A percentile compares a stretch with the other conserved stretches of the same genome.
These are phyloP conservation scores for Helogale parvula DNA, from an alignment of 2,113 vertebrate genomes.

Conservation along the genomic window DNA sequence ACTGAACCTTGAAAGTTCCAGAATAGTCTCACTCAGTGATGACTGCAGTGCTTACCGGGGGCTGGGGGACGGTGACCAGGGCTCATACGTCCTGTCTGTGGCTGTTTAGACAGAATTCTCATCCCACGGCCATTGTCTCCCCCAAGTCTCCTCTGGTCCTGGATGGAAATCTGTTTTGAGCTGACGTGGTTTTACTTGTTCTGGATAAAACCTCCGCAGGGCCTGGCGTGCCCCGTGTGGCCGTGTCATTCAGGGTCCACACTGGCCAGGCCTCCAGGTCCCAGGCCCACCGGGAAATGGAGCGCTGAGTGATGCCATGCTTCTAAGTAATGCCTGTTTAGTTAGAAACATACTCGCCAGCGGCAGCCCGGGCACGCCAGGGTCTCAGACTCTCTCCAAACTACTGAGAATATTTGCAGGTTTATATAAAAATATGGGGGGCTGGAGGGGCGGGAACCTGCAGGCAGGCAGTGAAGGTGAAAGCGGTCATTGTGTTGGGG, in stretches of 20 bases:
- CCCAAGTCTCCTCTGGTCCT: background rate
- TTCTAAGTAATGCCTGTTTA: background rate
- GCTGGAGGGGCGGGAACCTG: background rate
- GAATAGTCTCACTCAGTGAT: fast-evolving
- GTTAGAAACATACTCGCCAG: background rate
- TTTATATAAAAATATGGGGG: background rate
- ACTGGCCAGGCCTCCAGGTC: background rate
- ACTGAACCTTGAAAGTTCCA: too few species aligned
- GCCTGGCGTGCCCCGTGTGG: fast-evolving
- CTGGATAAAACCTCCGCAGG: background rate
- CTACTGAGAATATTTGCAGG: background rate
- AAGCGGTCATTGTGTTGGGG: background rate
- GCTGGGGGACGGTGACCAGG: background rate
- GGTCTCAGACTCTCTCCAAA: background rate
- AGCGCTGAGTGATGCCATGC: background rate
- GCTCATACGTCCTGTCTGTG: fast-evolving
- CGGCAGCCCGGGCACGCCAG: background rate
- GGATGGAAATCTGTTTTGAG: too few species aligned
- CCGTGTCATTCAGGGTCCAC: background rate
- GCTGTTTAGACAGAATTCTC: background rate
- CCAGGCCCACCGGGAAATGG: background rate
- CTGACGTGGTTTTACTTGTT: background rate
- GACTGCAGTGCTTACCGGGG: fast-evolving
- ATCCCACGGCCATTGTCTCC: background rate
- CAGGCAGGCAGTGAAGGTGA: background rate